Evolutionary conservation across 2,113 vertebrate genomes (phyloP), one percentile per base, ranked within the genome.

Genomic region (Hemiprocne comata): DNA sequence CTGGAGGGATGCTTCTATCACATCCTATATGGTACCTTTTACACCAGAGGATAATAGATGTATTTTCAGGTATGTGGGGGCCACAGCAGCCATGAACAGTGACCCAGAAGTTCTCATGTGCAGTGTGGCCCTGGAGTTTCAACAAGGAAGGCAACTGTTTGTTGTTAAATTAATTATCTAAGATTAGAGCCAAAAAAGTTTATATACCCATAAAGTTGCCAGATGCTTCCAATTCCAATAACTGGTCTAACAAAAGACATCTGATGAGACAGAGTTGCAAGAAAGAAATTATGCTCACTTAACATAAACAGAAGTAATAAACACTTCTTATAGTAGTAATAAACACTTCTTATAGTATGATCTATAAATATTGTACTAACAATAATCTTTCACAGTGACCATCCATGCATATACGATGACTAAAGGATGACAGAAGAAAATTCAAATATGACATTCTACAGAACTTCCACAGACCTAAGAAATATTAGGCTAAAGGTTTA

Each of bases 331-430:
- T 54, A 51, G 23, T 51, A 13, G 23, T 51, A 42, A 42, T 42
- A 42, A 42, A 42, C 40, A 9, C 40, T 42, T 42, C 13, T 42
- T 42, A 21, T 8, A 42, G 4, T 13, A 15, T 28, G 12, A 61
- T 65, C 34, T 92, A 61, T 60, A 64, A 64, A 24, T 19, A 66
- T 20, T 51, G 10, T 53, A 28, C 19, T 44, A 44, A 44, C 14
- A 72, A 55, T 6, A 58, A 21, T 33, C 10, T 83, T 87, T 44
- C 64, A 72, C 16, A 48, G 5, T 13, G 29, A 72, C 25, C 11
- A 48, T 82, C 12, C 14, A 24, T 9, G 13, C 0, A 1, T 10
- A 25, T 1, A n/a, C 2, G 2, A 2, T 85, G 20, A 9, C 15
- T 88, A 76, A 64, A 10, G 13, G 21, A 40, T 48, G 20, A 48